These are phyloP conservation scores for Uloborus plumipes DNA, from an alignment of 2,888 invertebrate genomes.

Conservation along the genomic window DNA sequence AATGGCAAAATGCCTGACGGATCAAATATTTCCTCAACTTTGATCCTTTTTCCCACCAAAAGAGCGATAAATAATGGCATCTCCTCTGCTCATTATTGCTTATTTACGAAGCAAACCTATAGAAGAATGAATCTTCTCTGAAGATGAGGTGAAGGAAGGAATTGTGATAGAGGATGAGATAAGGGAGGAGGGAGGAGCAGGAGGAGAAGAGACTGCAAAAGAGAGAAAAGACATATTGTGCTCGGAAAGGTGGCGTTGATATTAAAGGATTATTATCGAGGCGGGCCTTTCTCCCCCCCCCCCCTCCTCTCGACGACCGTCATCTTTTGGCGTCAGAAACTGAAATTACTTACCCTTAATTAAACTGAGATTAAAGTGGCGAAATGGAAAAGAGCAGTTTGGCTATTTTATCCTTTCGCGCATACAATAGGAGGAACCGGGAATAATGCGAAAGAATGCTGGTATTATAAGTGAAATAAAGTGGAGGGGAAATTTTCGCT, in stretches of 20 bases:
- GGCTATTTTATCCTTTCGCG: constrained; percentile 38
- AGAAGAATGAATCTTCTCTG: constrained; percentile 44
- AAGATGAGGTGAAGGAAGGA: constrained; percentile 22
- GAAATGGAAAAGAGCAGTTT: constrained; percentile 54
- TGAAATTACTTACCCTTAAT: constrained; percentile 63
- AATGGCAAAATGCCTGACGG: no score
- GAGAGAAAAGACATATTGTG: constrained; percentile 28
- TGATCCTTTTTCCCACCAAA: constrained; percentile 17
- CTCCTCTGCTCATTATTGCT: constrained; percentile 44
- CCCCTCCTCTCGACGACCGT: neutral
- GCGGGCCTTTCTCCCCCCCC: constrained; percentile 16
- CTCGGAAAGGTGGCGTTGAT: constrained; percentile 40
- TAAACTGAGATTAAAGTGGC: constrained; percentile 62
- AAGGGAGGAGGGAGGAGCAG: neutral
- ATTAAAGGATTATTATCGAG: constrained; percentile 55
- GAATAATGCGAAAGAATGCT: constrained; percentile 38
- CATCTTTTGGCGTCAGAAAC: neutral
- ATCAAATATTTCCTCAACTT: no score
- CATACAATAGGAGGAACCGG: constrained; percentile 25
- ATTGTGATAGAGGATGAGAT: constrained; percentile 17
- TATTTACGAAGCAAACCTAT: constrained; percentile 42
- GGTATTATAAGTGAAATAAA: constrained; percentile 47
- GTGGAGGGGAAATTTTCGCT: constrained; percentile 44
- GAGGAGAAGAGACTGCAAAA: neutral
- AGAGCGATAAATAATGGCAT: constrained; percentile 19